Conservation (phyloP, 92 coral and sea anemone species). For the Metridium senile region DNA sequence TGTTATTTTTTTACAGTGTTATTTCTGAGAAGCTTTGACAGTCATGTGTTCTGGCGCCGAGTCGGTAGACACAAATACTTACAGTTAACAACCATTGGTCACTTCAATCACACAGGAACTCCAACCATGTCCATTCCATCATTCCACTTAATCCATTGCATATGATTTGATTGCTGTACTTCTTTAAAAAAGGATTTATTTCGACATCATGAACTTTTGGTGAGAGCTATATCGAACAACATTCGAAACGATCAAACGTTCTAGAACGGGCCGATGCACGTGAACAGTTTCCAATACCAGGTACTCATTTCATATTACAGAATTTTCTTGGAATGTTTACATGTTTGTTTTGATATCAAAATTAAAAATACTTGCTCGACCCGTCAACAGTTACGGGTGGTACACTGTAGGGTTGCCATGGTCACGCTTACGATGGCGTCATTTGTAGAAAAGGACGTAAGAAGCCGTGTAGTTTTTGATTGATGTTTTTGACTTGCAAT, state of each 20-base stretch:
- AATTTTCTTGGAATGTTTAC: conserved; percentile 46
- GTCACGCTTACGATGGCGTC: conserved; percentile 24
- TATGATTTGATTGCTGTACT: neutral
- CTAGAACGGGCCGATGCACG: conserved; percentile 36
- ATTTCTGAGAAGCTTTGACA: too few relatives aligned
- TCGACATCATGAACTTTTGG: neutral
- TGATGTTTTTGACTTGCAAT: neutral
- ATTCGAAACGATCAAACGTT: neutral
- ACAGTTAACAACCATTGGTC: neutral
- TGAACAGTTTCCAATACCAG: conserved; percentile 20
- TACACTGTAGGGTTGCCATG: conserved; percentile 14
- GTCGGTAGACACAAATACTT: neutral
- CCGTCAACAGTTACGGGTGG: conserved; percentile 30
- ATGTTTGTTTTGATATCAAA: conserved; percentile 16
- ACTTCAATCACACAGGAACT: conserved; percentile 5
- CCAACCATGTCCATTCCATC: neutral
- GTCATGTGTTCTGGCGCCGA: too few relatives aligned
- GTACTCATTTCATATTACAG: conserved; percentile 33
- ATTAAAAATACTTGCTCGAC: conserved; percentile 12
- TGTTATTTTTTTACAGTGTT: too few relatives aligned
- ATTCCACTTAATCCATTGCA: neutral
- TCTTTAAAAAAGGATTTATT: neutral
- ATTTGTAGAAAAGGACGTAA: neutral
- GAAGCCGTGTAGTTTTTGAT: conserved; percentile 2
- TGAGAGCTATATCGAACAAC: neutral